These are phyloP conservation scores for Diphyllodes magnificus DNA, from an alignment of 2,113 vertebrate species.

Conservation along the genomic window DNA sequence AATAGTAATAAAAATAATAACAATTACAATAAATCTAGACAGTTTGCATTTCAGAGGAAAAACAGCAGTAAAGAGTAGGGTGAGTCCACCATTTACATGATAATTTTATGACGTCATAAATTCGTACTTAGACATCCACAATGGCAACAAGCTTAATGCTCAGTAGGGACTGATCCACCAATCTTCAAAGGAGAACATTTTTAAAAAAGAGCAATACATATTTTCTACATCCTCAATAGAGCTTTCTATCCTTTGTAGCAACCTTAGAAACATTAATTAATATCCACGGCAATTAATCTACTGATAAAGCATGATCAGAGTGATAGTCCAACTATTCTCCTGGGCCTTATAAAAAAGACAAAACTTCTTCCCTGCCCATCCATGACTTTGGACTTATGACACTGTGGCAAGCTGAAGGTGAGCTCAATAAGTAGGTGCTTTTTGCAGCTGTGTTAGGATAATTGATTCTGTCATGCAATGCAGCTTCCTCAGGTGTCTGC, in stretches of 20 bases:
- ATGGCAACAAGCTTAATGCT: background rate
- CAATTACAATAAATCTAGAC: background rate
- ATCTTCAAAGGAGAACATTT: background rate
- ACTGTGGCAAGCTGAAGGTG: background rate
- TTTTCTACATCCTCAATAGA: background rate
- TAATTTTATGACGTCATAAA: background rate
- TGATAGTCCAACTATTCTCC: background rate
- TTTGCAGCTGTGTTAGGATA: background rate
- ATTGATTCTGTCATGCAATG: background rate
- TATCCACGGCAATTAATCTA: background rate
- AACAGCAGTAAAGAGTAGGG: background rate
- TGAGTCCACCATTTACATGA: background rate
- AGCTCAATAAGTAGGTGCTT: background rate
- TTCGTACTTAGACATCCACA: background rate
- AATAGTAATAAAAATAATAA: background rate
- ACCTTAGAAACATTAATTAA: background rate
- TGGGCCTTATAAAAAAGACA: background rate
- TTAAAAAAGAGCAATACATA: background rate
- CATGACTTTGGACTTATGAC: background rate
- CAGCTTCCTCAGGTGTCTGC: background rate
- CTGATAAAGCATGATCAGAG: background rate
- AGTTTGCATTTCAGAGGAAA: background rate
- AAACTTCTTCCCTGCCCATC: background rate
- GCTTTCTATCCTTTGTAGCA: background rate
- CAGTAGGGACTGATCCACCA: background rate